Evolutionary conservation across 2,797 vertebrate genomes (phyloP).

Genomic region (Helicolenus hilgendorfi): DNA sequence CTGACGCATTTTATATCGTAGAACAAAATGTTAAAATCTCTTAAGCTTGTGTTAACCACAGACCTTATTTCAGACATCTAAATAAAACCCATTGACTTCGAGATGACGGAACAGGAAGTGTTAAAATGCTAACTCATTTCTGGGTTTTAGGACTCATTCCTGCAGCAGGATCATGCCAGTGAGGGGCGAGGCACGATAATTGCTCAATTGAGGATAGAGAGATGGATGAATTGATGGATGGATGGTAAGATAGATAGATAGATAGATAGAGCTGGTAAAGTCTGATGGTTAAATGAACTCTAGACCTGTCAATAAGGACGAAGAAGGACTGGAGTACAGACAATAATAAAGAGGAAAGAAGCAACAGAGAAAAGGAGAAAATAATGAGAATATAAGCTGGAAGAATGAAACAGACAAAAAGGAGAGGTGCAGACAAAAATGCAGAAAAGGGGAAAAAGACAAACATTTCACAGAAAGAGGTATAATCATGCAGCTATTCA

Average conservation of each 20-base stretch:
- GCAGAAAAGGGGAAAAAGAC: constrained; percentile 63
- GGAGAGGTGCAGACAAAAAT: constrained; percentile 62
- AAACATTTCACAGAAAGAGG: constrained; percentile 84
- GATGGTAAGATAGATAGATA: neutral
- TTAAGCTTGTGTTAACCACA: neutral
- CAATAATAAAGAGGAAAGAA: constrained; percentile 23
- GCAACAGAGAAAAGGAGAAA: constrained; percentile 42
- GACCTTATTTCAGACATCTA: neutral
- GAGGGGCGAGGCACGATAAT: neutral
- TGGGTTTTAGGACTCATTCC: neutral
- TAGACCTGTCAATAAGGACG: constrained; percentile 37
- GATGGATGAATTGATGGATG: neutral
- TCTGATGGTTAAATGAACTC: constrained; percentile 40
- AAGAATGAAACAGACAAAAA: constrained; percentile 55
- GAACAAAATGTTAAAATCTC: too few relatives aligned
- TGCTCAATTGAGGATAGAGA: neutral
- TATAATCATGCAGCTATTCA: constrained; percentile 88
- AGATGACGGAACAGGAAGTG: too few relatives aligned
- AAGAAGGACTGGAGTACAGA: constrained; percentile 24
- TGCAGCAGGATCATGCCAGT: too few relatives aligned
- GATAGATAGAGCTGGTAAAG: constrained; percentile 7
- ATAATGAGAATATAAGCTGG: constrained; percentile 27
- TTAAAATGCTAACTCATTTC: neutral
- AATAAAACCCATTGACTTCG: neutral
- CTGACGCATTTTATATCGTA: too few relatives aligned